Evolutionary conservation across 2,797 vertebrate genomes (phyloP).

Genomic region (Melanotaenia boesemani): DNA sequence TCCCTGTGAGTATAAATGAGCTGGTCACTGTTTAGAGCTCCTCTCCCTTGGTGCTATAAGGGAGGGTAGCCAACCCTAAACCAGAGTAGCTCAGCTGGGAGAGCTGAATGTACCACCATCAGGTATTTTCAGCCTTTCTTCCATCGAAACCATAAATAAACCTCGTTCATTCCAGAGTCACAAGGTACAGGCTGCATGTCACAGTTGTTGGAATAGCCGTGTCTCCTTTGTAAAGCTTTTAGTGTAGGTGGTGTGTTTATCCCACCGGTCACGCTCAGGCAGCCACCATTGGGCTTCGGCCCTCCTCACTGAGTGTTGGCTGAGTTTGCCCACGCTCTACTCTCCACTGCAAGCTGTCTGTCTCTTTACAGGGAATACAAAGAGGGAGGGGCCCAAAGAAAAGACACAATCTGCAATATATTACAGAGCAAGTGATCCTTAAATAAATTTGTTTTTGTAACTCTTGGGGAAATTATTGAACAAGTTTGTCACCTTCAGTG

Average conservation of each 20-base stretch:
- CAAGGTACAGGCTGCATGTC: constrained; percentile 69
- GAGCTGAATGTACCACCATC: constrained; percentile 67
- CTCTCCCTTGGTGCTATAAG: constrained; percentile 23
- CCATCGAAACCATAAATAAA: constrained; percentile 76
- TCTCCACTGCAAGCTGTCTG: constrained; percentile 59
- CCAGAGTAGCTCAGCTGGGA: constrained; percentile 60
- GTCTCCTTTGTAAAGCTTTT: constrained; percentile 82
- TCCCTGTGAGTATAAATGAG: constrained; percentile 68
- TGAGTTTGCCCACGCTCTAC: constrained; percentile 71
- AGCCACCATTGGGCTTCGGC: constrained; percentile 66
- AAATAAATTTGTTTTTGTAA: constrained; percentile 2
- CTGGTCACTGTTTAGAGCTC: constrained; percentile 66
- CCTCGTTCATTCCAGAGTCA: constrained; percentile 67
- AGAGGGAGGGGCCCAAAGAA: constrained; percentile 20
- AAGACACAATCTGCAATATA: constrained; percentile 53
- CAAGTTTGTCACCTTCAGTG: constrained; percentile 51
- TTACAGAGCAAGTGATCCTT: constrained; percentile 55
- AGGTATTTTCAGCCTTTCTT: constrained; percentile 70
- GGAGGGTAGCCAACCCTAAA: constrained; percentile 29
- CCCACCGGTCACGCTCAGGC: constrained; percentile 71
- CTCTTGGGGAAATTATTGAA: constrained; percentile 49
- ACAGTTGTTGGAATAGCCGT: constrained; percentile 70
- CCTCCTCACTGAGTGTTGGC: constrained; percentile 67
- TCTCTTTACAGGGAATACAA: constrained; percentile 57
- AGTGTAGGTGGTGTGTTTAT: constrained; percentile 83